Evolutionary conservation across 2,797 vertebrate species (phyloP).

Genomic region (Acanthurus tractus): DNA sequence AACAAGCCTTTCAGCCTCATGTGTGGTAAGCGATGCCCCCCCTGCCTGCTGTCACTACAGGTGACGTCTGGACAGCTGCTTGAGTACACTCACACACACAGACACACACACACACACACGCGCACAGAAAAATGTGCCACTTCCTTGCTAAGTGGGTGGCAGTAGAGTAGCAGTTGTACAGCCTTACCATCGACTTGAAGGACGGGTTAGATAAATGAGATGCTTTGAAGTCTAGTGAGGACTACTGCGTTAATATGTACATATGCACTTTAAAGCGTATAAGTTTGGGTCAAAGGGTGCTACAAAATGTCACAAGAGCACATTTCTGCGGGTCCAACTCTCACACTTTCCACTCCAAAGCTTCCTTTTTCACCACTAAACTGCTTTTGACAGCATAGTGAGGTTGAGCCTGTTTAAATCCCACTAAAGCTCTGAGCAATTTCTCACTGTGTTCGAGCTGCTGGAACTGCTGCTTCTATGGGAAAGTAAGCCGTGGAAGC

Average conservation of each 20-base stretch:
- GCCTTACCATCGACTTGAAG: background rate
- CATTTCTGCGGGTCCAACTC: constrained; percentile 17
- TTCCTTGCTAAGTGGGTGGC: constrained; percentile 42
- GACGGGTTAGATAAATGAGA: background rate
- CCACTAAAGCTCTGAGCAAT: constrained; percentile 50
- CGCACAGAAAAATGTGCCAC: constrained; percentile 10
- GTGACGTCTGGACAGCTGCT: constrained; percentile 64
- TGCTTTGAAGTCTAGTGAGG: background rate
- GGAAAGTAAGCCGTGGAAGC: constrained; percentile 24
- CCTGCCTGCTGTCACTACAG: constrained; percentile 55
- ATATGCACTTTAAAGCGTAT: background rate
- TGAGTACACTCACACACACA: constrained; percentile 15
- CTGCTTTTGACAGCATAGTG: constrained; percentile 53
- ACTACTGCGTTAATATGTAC: background rate
- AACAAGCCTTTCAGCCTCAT: constrained; percentile 22
- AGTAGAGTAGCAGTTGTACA: constrained; percentile 16
- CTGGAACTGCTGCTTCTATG: constrained; percentile 30
- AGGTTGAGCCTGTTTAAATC: constrained; percentile 59
- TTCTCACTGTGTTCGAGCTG: constrained; percentile 58
- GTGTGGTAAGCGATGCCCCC: constrained; percentile 34
- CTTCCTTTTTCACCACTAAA: constrained; percentile 51
- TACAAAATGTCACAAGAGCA: constrained; percentile 13
- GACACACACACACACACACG: constrained; percentile 24
- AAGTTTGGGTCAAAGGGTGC: background rate
- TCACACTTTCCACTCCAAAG: constrained; percentile 32